These are phyloP conservation scores for Harpalus rubripes DNA, from an alignment of 2,888 invertebrate species.

Conservation along the genomic window DNA sequence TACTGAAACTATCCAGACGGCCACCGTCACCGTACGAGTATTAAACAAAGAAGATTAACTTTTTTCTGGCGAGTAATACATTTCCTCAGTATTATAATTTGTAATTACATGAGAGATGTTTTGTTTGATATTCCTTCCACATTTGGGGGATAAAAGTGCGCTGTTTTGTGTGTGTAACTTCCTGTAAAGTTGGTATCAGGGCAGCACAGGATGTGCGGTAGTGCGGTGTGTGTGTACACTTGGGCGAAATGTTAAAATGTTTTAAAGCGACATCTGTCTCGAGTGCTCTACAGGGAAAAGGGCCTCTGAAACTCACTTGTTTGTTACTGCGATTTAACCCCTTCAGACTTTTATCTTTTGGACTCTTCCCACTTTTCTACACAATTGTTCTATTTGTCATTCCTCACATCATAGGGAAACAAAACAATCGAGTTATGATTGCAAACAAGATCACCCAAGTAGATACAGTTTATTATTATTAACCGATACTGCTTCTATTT, in stretches of 20 bases:
- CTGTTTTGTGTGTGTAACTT: slow-evolving; percentile 11
- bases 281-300: slow-evolving; percentile 21
- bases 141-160: background rate
- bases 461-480: too few relatives aligned
- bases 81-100: background rate
- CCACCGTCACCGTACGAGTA: background rate
- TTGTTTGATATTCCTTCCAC: background rate
- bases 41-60: background rate
- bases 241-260: slow-evolving; percentile 47
- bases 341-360: slow-evolving; percentile 29
- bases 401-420: background rate
- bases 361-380: background rate
- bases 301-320: slow-evolving; percentile 26
- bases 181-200: slow-evolving; percentile 28
- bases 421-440: too few relatives aligned
- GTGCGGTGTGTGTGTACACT: slow-evolving; percentile 18
- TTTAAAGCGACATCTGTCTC: slow-evolving; percentile 45
- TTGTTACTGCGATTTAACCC: slow-evolving; percentile 37
- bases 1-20: background rate
- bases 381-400: background rate
- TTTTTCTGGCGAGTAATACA: background rate
- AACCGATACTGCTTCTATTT: too few relatives aligned
- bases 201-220: slow-evolving; percentile 19
- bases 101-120: background rate
- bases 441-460: too few relatives aligned